Percentiles rank a stretch among this genome's conserved stretches.
These are phyloP conservation scores for Ophioninae sp. DNA, from an alignment of 2,888 invertebrate genomes.

Conservation along the genomic window DNA sequence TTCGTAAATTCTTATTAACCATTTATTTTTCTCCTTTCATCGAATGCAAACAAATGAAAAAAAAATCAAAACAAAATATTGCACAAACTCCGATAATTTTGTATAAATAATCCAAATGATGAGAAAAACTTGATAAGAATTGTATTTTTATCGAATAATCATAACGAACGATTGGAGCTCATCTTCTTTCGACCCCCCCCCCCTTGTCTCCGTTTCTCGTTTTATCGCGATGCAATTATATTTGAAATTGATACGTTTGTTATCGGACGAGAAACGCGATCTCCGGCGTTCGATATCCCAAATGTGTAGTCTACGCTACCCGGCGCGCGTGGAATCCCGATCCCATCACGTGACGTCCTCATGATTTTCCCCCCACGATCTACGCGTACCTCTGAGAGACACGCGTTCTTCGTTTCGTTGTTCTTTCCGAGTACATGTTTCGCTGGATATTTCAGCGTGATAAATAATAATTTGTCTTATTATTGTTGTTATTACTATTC, in stretches of 20 bases:
- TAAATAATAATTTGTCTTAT: background rate
- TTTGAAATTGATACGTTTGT: constrained; percentile 10
- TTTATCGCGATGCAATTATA: background rate
- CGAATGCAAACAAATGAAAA: no score
- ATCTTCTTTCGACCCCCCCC: background rate
- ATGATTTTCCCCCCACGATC: constrained; percentile 19
- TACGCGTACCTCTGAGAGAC: background rate
- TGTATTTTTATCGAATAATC: background rate
- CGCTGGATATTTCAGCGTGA: background rate
- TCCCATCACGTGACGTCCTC: constrained; percentile 22
- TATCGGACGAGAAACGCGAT: constrained; percentile 19
- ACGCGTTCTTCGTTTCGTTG: background rate
- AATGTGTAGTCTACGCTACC: constrained; percentile 7
- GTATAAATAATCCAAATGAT: background rate
- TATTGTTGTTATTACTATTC: background rate
- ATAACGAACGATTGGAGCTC: background rate
- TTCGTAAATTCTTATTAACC: no score
- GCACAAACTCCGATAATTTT: background rate
- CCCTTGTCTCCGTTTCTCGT: background rate
- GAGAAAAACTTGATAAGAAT: background rate
- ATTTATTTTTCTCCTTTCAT: no score
- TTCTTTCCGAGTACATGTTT: background rate
- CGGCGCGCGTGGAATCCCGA: background rate
- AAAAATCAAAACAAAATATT: background rate
- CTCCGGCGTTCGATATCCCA: background rate